These are phyloP conservation scores for Irena cyanogastra DNA, from an alignment of 2,113 vertebrate genomes.

Conservation along the genomic window DNA sequence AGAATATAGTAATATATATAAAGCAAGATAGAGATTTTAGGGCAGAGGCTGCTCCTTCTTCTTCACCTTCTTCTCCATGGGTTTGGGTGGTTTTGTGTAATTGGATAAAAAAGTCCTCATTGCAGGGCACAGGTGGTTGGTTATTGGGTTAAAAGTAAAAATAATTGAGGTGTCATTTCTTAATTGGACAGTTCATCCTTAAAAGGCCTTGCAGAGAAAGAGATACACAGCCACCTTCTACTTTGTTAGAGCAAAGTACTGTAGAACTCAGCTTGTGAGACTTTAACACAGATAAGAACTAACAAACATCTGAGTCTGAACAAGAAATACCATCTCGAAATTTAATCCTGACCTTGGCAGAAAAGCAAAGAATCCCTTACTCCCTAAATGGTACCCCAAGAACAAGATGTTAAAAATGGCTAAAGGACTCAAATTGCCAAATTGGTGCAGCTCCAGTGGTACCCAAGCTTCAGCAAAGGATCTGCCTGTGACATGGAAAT, in stretches of 20 bases:
- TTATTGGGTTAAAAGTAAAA: neutral
- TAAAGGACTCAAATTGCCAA: neutral
- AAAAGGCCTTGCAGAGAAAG: neutral
- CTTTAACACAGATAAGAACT: neutral
- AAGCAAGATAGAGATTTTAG: neutral
- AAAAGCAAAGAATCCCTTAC: neutral
- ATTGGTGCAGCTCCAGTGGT: neutral
- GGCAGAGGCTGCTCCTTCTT: neutral
- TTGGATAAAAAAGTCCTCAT: neutral
- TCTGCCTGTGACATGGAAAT: neutral
- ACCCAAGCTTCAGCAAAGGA: neutral
- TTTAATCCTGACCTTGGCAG: neutral
- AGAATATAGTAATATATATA: neutral
- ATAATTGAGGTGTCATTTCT: neutral
- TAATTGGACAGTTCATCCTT: neutral
- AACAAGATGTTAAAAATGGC: neutral
- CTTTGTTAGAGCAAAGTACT: neutral
- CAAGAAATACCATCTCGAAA: neutral
- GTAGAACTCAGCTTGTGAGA: neutral
- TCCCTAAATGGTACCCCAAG: neutral
- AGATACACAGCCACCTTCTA: neutral
- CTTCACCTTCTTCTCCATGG: neutral
- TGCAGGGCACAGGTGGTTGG: accelerated
- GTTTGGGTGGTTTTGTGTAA: neutral
- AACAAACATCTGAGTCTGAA: neutral